These are phyloP conservation scores for Piprites chloris DNA, from an alignment of 2,113 vertebrate genomes.

Conservation along the genomic window DNA sequence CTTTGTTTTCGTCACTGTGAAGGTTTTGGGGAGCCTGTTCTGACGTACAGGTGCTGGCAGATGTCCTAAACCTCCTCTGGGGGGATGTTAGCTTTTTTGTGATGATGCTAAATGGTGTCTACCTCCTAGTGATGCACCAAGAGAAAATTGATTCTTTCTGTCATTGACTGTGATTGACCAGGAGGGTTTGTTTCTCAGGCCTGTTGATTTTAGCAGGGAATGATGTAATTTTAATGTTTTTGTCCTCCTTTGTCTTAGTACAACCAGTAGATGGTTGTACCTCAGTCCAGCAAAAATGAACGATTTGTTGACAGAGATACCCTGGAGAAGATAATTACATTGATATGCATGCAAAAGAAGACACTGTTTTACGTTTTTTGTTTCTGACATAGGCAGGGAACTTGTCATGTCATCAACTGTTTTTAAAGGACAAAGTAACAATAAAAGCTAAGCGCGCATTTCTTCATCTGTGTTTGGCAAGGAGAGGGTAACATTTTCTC, in stretches of 20 bases:
- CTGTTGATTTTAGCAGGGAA: neutral
- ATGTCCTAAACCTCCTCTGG: neutral
- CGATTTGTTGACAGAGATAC: neutral
- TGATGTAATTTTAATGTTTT: neutral
- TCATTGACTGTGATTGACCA: neutral
- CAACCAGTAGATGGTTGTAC: neutral
- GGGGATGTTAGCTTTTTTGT: neutral
- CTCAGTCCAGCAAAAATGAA: neutral
- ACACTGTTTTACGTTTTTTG: neutral
- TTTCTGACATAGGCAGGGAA: neutral
- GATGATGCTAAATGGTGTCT: neutral
- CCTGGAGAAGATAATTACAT: neutral
- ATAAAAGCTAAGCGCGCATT: neutral
- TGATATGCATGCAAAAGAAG: neutral
- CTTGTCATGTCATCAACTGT: neutral
- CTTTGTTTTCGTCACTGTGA: neutral
- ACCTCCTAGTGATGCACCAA: neutral
- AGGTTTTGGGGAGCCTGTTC: neutral
- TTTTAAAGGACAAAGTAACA: slow-evolving; percentile 29
- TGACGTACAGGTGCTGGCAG: neutral
- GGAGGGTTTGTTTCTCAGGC: neutral
- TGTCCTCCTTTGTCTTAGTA: neutral
- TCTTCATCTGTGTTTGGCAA: slow-evolving; percentile 21
- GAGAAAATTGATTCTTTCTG: neutral
- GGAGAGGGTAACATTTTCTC: slow-evolving; percentile 6